phyloP scores from a whole-genome alignment of 2,888 invertebrate genomes.

The Limenitis arthemis region DNA sequence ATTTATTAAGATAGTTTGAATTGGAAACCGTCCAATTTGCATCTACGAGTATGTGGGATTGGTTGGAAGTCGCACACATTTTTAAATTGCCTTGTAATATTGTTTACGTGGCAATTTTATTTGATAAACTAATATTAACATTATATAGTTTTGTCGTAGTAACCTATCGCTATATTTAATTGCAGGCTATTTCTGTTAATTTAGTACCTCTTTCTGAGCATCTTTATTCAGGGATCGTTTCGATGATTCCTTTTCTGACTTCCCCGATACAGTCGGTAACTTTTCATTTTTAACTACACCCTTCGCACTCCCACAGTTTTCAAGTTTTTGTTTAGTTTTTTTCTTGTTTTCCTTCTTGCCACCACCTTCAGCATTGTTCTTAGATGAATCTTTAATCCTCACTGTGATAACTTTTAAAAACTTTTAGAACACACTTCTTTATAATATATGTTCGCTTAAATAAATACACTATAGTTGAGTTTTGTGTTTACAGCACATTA shows the following conservation, averaged over 20 bases:
- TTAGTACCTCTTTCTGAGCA: constrained; percentile 42
- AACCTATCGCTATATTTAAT: too few relatives aligned
- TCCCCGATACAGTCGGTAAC: constrained; percentile 47
- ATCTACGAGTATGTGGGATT: constrained; percentile 21
- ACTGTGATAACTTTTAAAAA: constrained; percentile 73
- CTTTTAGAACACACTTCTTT: constrained; percentile 16
- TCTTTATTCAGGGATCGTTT: constrained; percentile 45
- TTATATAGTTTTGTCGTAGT: too few relatives aligned
- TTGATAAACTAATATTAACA: too few relatives aligned
- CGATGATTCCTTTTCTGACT: constrained; percentile 46
- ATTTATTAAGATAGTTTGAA: constrained; percentile 21
- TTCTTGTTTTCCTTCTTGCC: constrained; percentile 76
- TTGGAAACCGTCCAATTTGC: constrained; percentile 24
- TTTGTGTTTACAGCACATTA: too few relatives aligned
- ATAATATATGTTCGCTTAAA: neutral
- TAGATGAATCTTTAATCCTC: constrained; percentile 76
- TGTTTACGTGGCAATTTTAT: constrained; percentile 15
- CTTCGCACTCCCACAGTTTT: constrained; percentile 57
- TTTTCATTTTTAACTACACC: constrained; percentile 48
- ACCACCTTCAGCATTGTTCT: constrained; percentile 73
- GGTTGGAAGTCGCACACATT: constrained; percentile 22
- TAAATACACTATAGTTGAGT: neutral
- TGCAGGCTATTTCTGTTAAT: too few relatives aligned
- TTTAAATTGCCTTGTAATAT: constrained; percentile 16
- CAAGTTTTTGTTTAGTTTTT: constrained; percentile 74